These are phyloP conservation scores for Muricea muricata DNA, from an alignment of 92 coral and sea anemone genomes.

Conservation along the genomic window DNA sequence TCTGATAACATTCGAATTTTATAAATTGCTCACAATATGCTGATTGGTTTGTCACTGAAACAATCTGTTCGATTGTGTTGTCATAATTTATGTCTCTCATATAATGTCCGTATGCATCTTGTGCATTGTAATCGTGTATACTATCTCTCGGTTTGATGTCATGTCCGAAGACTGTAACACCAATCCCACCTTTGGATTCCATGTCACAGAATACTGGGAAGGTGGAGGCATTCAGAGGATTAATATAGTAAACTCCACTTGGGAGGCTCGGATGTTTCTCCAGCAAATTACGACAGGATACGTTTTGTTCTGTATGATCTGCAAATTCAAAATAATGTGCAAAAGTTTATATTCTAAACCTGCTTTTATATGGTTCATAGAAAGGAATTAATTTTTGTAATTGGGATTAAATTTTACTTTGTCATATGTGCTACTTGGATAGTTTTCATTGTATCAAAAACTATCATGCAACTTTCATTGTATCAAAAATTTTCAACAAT, in stretches of 20 bases:
- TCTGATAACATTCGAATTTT: background rate
- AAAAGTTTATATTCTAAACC: no score
- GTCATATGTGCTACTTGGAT: no score
- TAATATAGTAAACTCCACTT: conserved; percentile 9
- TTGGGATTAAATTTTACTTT: no score
- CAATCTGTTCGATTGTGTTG: background rate
- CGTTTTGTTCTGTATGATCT: no score
- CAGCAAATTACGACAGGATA: background rate
- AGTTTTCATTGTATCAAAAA: no score
- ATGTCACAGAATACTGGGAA: conserved; percentile 39
- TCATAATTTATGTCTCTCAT: background rate
- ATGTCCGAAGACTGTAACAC: conserved; percentile 44
- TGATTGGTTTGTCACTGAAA: background rate
- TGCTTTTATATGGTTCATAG: no score
- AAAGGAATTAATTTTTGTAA: no score
- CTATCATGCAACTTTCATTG: no score
- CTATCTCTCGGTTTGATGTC: conserved; percentile 6
- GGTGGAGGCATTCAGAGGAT: conserved; percentile 6
- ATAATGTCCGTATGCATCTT: background rate
- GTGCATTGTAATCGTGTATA: background rate
- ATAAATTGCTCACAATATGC: conserved; percentile 22
- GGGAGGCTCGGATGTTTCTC: background rate
- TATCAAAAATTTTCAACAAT: no score
- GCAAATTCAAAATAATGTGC: no score
- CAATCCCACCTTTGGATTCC: conserved; percentile 20